Base-by-base conservation (phyloP, 2,888 invertebrate species). In the Epistrophe eligans region DNA sequence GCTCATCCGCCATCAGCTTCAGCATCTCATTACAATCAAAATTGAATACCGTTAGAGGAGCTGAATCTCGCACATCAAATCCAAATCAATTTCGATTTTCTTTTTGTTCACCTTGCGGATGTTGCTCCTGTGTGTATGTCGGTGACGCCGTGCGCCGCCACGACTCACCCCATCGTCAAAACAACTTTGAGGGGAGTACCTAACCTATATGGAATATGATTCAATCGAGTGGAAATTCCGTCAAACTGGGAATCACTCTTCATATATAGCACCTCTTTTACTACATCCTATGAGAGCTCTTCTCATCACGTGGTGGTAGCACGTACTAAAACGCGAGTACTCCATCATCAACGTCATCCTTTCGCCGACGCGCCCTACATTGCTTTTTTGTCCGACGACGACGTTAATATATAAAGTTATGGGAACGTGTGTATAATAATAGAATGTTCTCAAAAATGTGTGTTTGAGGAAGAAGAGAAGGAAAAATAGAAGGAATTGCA, bases 21-120 rank as follows among this genome's bases (percentile, higher is more conserved):
- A 85, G 82, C 85, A 82, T 85, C 85, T 82, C 85, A 82, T 85
- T 74, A 84, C 84, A 76, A 64, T 84, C 84, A 58, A 76, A 79
- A 84, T 71, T 70, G 70, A 84, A 84, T 84, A 70, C 73, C 45
- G 43, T 60, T 77, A 62, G 83, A 74, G 40, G 48, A 70, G 28
- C 67, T 40, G 50, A 74, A 66, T 85, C 71, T 70, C 70, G 10
- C 70, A 62, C 43, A 40, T 62, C 43, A 62, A 19, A 70, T 50
- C 52, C 43, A 81, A 85, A 85, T 85, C 84, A 80, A 81, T 81
- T 77, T 81, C 70, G 40, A 81, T 82, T 79, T 77, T 80, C 73
- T 10, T 70, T 52, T 19, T 45, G 35, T 15, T 43, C 43, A 50
- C 74, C 60, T 66, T 60, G n/a, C 55, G 55, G 52, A 13, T 55